Evolutionary conservation across 2,797 vertebrate species (phyloP).

Genomic region (Peromyscus aztecus): DNA sequence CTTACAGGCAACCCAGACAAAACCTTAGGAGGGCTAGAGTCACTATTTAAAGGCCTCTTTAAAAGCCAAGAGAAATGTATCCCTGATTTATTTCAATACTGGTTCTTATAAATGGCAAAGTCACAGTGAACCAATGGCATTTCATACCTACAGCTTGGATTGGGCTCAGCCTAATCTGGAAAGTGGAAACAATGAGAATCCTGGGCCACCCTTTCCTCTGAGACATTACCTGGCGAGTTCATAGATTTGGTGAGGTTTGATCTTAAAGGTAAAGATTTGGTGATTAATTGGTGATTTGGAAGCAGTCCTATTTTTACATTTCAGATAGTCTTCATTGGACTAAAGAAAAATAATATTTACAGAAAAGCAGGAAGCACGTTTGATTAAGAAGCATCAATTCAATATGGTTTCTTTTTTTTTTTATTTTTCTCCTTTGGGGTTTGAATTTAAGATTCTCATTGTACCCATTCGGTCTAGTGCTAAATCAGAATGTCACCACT

Average conservation of each 20-base stretch:
- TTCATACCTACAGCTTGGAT: conserved; percentile 62
- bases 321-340: conserved; percentile 1
- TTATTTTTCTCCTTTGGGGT: conserved; percentile 15
- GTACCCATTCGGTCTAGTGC: conserved; percentile 65
- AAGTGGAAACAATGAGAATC: conserved; percentile 21
- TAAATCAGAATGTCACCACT: conserved; percentile 84
- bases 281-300: background rate
- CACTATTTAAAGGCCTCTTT: conserved; percentile 68
- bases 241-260: conserved; percentile 10
- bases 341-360: conserved; percentile 65
- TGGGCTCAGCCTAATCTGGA: background rate
- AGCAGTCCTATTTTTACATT: background rate
- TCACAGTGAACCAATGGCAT: background rate
- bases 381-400: conserved; percentile 62
- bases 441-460: conserved; percentile 73
- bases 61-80: conserved; percentile 77
- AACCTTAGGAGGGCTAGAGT: conserved; percentile 76
- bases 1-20: conserved; percentile 76
- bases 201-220: background rate
- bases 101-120: conserved; percentile 68
- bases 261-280: conserved; percentile 56
- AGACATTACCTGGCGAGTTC: conserved; percentile 46
- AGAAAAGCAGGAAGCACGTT: conserved; percentile 65
- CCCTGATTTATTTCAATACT: conserved; percentile 67
- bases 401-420: conserved; percentile 7